Evolutionary conservation across 2,797 vertebrate genomes (phyloP).

Genomic region (Sphenopsis melanotis): DNA sequence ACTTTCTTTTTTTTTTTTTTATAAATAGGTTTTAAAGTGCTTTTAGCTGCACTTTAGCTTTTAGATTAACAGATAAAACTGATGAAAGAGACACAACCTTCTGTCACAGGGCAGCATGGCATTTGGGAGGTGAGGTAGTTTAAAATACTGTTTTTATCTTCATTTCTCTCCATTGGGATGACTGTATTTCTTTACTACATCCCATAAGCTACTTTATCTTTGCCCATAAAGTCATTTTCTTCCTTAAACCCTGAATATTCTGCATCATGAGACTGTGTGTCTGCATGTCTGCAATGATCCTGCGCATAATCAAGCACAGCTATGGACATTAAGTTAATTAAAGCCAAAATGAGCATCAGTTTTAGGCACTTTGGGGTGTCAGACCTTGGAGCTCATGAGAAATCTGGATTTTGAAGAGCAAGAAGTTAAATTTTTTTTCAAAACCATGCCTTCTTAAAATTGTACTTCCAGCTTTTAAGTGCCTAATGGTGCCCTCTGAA

Average conservation of each 20-base stretch:
- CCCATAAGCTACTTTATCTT: constrained; percentile 20
- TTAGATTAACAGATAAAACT: constrained; percentile 63
- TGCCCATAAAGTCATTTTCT: background rate
- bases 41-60: constrained; percentile 61
- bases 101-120: constrained; percentile 27
- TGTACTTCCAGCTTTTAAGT: background rate
- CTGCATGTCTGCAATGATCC: background rate
- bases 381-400: background rate
- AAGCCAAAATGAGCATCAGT: background rate
- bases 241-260: background rate
- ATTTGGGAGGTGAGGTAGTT: constrained; percentile 39
- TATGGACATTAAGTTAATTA: background rate
- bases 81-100: constrained; percentile 53
- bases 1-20: background rate
- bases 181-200: constrained; percentile 13
- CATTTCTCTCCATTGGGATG: constrained; percentile 3
- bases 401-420: background rate
- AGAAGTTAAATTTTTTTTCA: background rate
- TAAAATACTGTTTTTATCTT: constrained; percentile 56
- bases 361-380: background rate
- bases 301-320: background rate
- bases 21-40: constrained; percentile 57
- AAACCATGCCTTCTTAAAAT: background rate
- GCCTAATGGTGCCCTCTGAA: background rate
- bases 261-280: background rate